Percentiles rank a stretch among this genome's conserved stretches.
Evolutionary conservation across 2,888 invertebrate genomes (phyloP).

Genomic region (Caenorhabditis japonica): DNA sequence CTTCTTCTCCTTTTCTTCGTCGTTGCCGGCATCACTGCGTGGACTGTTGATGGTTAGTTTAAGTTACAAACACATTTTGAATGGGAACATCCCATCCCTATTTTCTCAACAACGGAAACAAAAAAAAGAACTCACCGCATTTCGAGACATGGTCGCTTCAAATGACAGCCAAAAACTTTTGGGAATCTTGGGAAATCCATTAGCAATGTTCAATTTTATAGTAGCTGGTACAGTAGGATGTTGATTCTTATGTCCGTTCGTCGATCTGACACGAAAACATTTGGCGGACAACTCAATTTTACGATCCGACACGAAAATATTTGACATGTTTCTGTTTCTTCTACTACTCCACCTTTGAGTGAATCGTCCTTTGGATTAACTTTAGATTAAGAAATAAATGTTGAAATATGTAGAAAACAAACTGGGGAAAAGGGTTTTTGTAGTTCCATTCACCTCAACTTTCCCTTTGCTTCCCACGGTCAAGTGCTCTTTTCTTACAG

Average conservation of each 20-base stretch:
- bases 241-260: constrained; percentile 38
- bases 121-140: constrained; percentile 33
- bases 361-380: constrained; percentile 10
- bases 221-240: constrained; percentile 38
- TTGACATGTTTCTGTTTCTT: constrained; percentile 21
- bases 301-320: constrained; percentile 51
- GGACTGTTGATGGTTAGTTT: constrained; percentile 49
- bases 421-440: constrained; percentile 9
- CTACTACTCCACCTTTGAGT: constrained; percentile 3
- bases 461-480: constrained; percentile 31
- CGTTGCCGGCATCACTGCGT: constrained; percentile 27
- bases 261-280: constrained; percentile 51
- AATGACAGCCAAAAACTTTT: constrained; percentile 44
- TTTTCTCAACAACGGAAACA: no score
- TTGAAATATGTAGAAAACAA: background rate
- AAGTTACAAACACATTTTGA: constrained; percentile 1
- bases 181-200: constrained; percentile 47
- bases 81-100: background rate
- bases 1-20: constrained; percentile 22
- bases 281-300: constrained; percentile 49
- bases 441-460: constrained; percentile 3
- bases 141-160: constrained; percentile 41
- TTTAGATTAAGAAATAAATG: background rate
- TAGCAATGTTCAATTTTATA: constrained; percentile 38
- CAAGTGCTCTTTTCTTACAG: constrained; percentile 26